Evolutionary conservation across 2,113 vertebrate genomes (phyloP).

Genomic region (Andinoacara biseriatus): DNA sequence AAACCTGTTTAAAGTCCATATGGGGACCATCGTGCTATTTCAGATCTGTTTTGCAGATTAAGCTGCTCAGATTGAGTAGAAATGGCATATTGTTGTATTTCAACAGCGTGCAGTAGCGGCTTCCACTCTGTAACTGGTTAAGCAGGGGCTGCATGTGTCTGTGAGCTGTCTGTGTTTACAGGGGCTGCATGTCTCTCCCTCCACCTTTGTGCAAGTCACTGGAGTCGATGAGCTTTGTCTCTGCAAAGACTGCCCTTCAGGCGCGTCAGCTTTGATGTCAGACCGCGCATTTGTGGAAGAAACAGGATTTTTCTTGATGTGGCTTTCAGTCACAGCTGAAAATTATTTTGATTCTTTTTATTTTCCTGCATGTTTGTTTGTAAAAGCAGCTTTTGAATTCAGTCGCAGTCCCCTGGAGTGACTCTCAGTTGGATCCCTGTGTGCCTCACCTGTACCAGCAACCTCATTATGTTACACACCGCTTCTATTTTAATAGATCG

Average conservation of each 20-base stretch:
- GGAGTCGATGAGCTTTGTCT: constrained; percentile 21
- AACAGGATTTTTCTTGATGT: neutral
- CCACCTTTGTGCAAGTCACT: neutral
- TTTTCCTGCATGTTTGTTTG: neutral
- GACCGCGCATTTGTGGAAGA: constrained; percentile 3
- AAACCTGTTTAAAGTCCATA: neutral
- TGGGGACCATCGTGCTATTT: neutral
- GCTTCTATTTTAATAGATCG: constrained; percentile 47
- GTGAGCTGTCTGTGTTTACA: neutral
- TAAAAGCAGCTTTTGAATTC: neutral
- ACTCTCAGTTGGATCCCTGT: neutral
- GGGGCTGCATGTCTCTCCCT: neutral
- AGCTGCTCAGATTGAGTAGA: neutral
- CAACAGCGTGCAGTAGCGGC: neutral
- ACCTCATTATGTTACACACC: constrained; percentile 29
- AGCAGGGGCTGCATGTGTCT: constrained; percentile 40
- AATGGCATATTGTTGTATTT: neutral
- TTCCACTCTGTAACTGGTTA: constrained; percentile 11
- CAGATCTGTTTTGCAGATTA: neutral
- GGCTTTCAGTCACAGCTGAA: neutral
- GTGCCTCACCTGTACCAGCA: constrained; percentile 4
- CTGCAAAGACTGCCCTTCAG: constrained; percentile 42
- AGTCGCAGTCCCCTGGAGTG: neutral
- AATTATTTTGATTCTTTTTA: neutral
- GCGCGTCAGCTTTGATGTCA: constrained; percentile 21